Percentiles rank a stretch among this genome's conserved stretches.
These are phyloP conservation scores for Tenodera sinensis DNA, from an alignment of 2,888 invertebrate species.

Conservation along the genomic window DNA sequence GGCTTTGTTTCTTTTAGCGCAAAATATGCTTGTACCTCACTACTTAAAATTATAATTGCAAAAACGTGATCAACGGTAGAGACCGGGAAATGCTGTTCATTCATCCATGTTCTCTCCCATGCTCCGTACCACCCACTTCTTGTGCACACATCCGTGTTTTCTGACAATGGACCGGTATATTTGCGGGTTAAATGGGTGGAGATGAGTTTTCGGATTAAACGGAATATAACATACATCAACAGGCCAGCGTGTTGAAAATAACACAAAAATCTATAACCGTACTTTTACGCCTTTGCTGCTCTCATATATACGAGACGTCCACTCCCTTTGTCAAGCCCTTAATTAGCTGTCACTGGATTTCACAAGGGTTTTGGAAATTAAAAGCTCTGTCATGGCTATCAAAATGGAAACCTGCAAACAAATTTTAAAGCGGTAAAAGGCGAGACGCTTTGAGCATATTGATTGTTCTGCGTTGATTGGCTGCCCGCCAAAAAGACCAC, in stretches of 20 bases:
- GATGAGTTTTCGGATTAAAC: background rate
- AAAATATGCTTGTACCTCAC: background rate
- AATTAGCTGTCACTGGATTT: background rate
- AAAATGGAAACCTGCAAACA: too few relatives aligned
- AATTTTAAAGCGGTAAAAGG: too few relatives aligned
- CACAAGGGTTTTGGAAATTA: background rate
- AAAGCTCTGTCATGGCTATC: too few relatives aligned
- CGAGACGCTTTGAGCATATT: too few relatives aligned
- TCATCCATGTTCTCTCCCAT: too few relatives aligned
- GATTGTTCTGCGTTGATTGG: too few relatives aligned
- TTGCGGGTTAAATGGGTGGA: background rate
- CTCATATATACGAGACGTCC: background rate
- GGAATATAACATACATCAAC: background rate
- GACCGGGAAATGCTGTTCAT: too few relatives aligned
- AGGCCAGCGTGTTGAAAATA: background rate
- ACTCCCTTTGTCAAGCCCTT: background rate
- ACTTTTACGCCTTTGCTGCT: background rate
- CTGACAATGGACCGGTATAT: background rate
- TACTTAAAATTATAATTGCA: background rate
- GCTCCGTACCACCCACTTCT: background rate
- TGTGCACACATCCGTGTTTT: background rate
- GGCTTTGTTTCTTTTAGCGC: background rate
- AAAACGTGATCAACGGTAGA: background rate
- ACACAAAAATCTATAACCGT: background rate
- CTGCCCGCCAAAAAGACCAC: too few relatives aligned